Conservation (phyloP, 1,140 invertebrate genomes). For the silkworm (Bombyx mori) region DNA sequence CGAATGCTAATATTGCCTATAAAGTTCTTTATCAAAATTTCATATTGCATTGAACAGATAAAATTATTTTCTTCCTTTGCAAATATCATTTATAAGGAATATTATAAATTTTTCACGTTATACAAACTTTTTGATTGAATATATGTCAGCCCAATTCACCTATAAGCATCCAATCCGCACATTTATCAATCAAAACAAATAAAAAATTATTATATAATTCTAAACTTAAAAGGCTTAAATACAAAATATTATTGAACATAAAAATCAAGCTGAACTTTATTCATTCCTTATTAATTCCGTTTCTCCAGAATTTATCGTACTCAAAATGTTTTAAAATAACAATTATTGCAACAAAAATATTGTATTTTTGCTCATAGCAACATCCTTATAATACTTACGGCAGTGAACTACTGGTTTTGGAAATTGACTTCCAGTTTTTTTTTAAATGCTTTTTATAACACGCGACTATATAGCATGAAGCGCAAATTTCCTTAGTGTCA, state of each 20-base stretch:
- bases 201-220: too few species aligned
- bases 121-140: too few species aligned
- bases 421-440: slow-evolving; percentile 25
- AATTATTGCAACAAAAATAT: slow-evolving; percentile 50
- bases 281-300: slow-evolving; percentile 10
- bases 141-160: too few species aligned
- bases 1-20: not conserved
- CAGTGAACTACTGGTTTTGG: slow-evolving; percentile 56
- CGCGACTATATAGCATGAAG: too few species aligned
- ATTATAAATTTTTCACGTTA: too few species aligned
- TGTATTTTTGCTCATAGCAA: slow-evolving; percentile 45
- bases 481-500: slow-evolving; percentile 6
- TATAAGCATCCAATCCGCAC: too few species aligned
- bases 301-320: not conserved
- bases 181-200: too few species aligned
- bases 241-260: too few species aligned
- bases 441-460: slow-evolving; percentile 1
- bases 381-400: slow-evolving; percentile 35
- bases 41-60: not conserved
- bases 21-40: not conserved
- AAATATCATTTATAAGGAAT: not conserved
- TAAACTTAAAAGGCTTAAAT: too few species aligned
- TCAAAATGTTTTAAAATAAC: slow-evolving; percentile 16
- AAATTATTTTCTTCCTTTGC: not conserved
- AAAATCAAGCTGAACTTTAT: slow-evolving; percentile 19